Base-by-base conservation (phyloP, 2,888 invertebrate species). In the Elmis aenea region DNA sequence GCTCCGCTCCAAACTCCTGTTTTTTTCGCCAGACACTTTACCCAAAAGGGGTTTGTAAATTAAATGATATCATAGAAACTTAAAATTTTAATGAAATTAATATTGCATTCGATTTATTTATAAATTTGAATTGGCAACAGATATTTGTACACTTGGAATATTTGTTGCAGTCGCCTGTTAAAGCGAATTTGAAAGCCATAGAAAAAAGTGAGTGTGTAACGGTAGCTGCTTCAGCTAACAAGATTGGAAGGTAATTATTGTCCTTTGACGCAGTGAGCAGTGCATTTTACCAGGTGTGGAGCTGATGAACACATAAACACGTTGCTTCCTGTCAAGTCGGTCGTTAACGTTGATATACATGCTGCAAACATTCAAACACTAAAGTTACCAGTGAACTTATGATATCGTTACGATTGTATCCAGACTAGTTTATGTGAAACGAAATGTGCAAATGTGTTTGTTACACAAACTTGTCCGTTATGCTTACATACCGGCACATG, bases 281-380 rank as follows among this genome's bases (percentile, higher is more conserved):
- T 40, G 33, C 37, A 39, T 48, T 49, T 46, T 43, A 50, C 54
- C 57, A 57, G 57, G 57, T 57, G 57, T 50, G 46, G 41, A 44
- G 41, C 49, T 57, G 57, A 56, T 57, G 55, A 57, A 52, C 55
- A 56, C 51, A 57, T 55, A 56, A 56, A 55, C 54, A 56, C 52
- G 45, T 51, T 50, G 54, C 53, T 55, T 55, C 57, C 55, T 55
- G 55, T 51, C 55, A 51, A 50, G 51, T 45, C 45, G 46, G 52
- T 50, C 53, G 55, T 57, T 55, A 55, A 49, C 50, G 51, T 48
- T 54, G 55, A 55, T 53, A 52, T 52, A 50, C 44, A 49, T 46
- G 48, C 48, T 42, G 47, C 40, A 43, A 52, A 48, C 46, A 50
- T 49, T 46, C 50, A 46, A 46, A 41, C 41, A 34, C 46, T 46